Conservation (phyloP, 1,140 invertebrate species). For the Andricus grossulariae region DNA sequence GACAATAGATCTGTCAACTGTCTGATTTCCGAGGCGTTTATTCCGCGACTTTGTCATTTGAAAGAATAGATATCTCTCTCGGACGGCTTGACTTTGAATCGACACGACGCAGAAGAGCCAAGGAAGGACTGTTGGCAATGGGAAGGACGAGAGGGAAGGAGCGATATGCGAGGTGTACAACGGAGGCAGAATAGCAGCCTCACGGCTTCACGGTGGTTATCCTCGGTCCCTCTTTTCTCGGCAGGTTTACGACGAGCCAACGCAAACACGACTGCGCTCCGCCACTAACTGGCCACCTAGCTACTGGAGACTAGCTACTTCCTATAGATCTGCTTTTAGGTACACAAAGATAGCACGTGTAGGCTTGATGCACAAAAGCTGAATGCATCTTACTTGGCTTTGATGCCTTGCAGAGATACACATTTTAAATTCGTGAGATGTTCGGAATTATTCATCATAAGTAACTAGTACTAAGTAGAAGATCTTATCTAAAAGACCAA, state of each 20-base stretch:
- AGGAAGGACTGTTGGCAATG: background rate
- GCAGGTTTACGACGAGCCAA: conserved; percentile 68
- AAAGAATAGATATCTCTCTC: conserved; percentile 31
- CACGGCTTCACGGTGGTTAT: conserved; percentile 37
- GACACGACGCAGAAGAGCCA: conserved; percentile 28
- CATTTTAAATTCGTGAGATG: too few relatives aligned
- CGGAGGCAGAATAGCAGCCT: conserved; percentile 23
- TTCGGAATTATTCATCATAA: too few relatives aligned
- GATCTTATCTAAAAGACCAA: too few relatives aligned
- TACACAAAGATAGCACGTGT: background rate
- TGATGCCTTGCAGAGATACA: too few relatives aligned
- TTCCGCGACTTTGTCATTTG: conserved; percentile 41
- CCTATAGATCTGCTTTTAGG: conserved; percentile 22
- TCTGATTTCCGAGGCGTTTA: conserved; percentile 34
- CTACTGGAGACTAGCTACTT: conserved; percentile 58
- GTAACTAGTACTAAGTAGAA: too few relatives aligned
- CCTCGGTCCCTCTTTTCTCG: conserved; percentile 39
- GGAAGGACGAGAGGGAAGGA: conserved; percentile 39
- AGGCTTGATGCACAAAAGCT: conserved; percentile 12
- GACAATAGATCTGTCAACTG: conserved; percentile 17
- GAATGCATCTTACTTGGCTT: too few relatives aligned
- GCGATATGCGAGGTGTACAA: conserved; percentile 29
- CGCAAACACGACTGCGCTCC: conserved; percentile 64
- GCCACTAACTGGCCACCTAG: conserved; percentile 68
- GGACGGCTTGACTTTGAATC: background rate